A percentile compares a stretch with the other conserved stretches of the same genome.
Evolutionary conservation across 1,140 invertebrate species (phyloP).

Genomic region (Drosophila pseudoananassae): DNA sequence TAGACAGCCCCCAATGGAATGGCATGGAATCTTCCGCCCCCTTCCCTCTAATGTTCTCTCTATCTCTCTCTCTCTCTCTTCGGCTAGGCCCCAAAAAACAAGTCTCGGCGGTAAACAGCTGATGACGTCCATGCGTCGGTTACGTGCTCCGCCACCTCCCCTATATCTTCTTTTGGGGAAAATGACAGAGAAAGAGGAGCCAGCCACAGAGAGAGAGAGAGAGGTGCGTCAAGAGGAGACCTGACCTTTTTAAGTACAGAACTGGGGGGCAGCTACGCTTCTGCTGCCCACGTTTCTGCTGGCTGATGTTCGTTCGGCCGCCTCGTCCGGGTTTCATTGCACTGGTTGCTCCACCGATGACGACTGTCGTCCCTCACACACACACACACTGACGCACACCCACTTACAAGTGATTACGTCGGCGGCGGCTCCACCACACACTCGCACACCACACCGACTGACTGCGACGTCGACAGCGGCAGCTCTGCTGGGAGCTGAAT

Average conservation of each 20-base stretch:
- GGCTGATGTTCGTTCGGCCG: constrained; percentile 31
- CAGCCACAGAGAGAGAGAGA: background rate
- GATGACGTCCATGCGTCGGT: constrained; percentile 77
- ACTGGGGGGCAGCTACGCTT: constrained; percentile 4
- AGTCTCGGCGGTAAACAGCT: constrained; percentile 62
- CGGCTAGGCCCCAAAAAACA: constrained; percentile 12
- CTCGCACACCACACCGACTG: constrained; percentile 32
- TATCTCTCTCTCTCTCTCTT: constrained; percentile 5
- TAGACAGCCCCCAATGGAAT: constrained; percentile 70
- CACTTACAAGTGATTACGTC: constrained; percentile 76
- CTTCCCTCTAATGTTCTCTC: background rate
- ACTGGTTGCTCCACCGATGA: constrained; percentile 70
- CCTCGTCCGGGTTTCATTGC: constrained; percentile 49
- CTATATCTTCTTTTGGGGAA: background rate
- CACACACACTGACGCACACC: constrained; percentile 1
- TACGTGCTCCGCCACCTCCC: constrained; percentile 50
- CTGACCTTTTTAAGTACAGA: constrained; percentile 64
- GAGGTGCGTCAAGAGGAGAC: constrained; percentile 30
- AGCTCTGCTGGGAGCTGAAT: constrained; percentile 69
- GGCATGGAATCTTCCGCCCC: constrained; percentile 25
- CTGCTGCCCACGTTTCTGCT: constrained; percentile 61
- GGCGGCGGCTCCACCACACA: constrained; percentile 44
- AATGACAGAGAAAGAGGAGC: background rate
- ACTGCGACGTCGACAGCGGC: constrained; percentile 48
- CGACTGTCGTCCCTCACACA: constrained; percentile 47